phyloP scores from a whole-genome alignment of 1,140 invertebrate species.

The Antheraea pernyi region DNA sequence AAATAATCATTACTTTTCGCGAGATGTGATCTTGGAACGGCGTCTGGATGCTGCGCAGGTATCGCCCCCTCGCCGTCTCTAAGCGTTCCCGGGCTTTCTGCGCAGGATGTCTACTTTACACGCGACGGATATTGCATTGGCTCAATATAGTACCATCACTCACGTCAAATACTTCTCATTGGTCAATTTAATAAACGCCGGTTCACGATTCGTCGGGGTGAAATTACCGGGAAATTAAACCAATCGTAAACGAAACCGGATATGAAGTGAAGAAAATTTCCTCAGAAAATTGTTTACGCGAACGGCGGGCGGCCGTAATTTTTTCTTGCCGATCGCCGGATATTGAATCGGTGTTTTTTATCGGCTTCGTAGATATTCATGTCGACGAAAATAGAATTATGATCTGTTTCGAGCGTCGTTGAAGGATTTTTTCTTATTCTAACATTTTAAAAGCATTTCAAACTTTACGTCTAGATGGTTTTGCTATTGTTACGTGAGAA shows the following conservation, averaged over 20 bases:
- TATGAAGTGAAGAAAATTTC: constrained; percentile 69
- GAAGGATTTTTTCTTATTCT: neutral
- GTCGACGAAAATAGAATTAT: constrained; percentile 37
- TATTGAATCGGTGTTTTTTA: constrained; percentile 54
- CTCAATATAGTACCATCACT: constrained; percentile 45
- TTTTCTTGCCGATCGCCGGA: constrained; percentile 55
- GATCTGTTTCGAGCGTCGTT: constrained; percentile 4
- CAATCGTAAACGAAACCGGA: constrained; percentile 55
- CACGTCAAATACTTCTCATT: constrained; percentile 47
- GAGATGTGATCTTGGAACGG: constrained; percentile 72
- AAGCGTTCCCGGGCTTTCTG: constrained; percentile 73
- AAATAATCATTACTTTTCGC: constrained; percentile 78
- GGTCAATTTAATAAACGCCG: constrained; percentile 26
- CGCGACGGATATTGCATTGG: constrained; percentile 64
- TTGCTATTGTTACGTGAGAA: neutral
- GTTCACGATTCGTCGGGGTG: constrained; percentile 37
- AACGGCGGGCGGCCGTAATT: constrained; percentile 53
- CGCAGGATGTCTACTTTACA: constrained; percentile 65
- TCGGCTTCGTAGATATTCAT: constrained; percentile 39
- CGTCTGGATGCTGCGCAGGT: constrained; percentile 66
- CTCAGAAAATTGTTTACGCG: constrained; percentile 72
- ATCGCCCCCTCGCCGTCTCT: constrained; percentile 48
- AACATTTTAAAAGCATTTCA: neutral
- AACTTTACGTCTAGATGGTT: neutral
- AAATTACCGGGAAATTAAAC: constrained; percentile 56